Conservation (phyloP, 2,888 invertebrate species). For the Exocentrus adspersus region DNA sequence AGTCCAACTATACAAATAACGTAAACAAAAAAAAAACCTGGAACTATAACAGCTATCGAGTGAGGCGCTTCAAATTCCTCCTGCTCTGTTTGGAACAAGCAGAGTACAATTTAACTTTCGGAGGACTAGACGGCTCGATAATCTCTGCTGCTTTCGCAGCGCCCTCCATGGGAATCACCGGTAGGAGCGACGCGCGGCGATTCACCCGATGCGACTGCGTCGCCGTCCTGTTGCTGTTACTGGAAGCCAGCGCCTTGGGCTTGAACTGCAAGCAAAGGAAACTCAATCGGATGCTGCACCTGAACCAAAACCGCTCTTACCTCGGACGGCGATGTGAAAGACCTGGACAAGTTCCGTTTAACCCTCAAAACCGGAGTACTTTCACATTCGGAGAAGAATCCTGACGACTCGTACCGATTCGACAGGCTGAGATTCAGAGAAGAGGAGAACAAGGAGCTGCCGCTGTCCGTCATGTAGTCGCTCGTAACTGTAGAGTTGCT, state of each 20-base stretch:
- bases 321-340: conserved; percentile 35
- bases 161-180: conserved; percentile 35
- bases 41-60: conserved; percentile 37
- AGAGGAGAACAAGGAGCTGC: conserved; percentile 36
- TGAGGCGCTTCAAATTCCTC: conserved; percentile 56
- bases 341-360: conserved; percentile 44
- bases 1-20: neutral
- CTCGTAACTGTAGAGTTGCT: conserved; percentile 41
- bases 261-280: conserved; percentile 11
- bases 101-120: conserved; percentile 49
- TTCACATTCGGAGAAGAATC: conserved; percentile 48
- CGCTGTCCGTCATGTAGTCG: conserved; percentile 36
- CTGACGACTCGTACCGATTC: conserved; percentile 41
- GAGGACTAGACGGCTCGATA: conserved; percentile 53
- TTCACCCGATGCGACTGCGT: neutral
- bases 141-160: conserved; percentile 21
- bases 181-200: conserved; percentile 33
- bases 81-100: conserved; percentile 58
- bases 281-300: no score
- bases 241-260: conserved; percentile 7
- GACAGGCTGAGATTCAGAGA: conserved; percentile 35
- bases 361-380: conserved; percentile 44
- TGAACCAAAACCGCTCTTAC: conserved; percentile 25
- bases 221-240: neutral
- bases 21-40: neutral